A percentile compares a stretch with the other conserved stretches of the same genome.
Conservation (phyloP, 1,140 invertebrate species). For the Diploscapter pachys region DNA sequence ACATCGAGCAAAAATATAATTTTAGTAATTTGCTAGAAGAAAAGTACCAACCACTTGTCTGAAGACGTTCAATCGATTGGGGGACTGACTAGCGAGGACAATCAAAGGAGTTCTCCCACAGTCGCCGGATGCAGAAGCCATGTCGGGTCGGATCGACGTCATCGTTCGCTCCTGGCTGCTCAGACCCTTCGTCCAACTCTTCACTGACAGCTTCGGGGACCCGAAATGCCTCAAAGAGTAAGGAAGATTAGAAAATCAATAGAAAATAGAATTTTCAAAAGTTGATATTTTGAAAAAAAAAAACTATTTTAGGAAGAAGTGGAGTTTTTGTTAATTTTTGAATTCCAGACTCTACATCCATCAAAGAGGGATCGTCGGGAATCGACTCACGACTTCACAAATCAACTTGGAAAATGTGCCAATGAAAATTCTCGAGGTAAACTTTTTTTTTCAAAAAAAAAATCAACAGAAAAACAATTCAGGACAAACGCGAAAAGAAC, state of each 20-base stretch:
- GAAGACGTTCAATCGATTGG: conserved; percentile 49
- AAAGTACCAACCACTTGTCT: conserved; percentile 41
- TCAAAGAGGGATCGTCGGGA: not conserved
- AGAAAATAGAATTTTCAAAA: too few relatives aligned
- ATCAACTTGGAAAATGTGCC: not conserved
- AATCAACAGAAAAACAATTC: conserved; percentile 39
- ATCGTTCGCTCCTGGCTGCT: conserved; percentile 78
- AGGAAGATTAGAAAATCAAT: conserved; percentile 9
- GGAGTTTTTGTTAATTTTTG: conserved; percentile 14
- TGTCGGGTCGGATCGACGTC: conserved; percentile 17
- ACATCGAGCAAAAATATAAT: not conserved
- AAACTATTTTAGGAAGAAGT: too few relatives aligned
- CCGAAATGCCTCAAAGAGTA: conserved; percentile 84
- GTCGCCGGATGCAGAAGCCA: not conserved
- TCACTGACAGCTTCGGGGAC: conserved; percentile 92
- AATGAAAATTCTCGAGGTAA: too few relatives aligned
- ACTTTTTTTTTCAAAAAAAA: too few relatives aligned
- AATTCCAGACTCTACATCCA: conserved; percentile 19
- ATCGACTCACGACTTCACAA: not conserved
- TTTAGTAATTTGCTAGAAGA: not conserved
- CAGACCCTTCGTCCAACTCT: conserved; percentile 80
- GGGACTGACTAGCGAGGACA: conserved; percentile 49
- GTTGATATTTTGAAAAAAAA: too few relatives aligned
- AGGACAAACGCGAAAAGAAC: conserved; percentile 76
- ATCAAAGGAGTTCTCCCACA: conserved; percentile 20